Evolutionary conservation across 2,888 invertebrate species (phyloP), one percentile per base, ranked within the genome.

Genomic region (Pandemis cinnamomeana): DNA sequence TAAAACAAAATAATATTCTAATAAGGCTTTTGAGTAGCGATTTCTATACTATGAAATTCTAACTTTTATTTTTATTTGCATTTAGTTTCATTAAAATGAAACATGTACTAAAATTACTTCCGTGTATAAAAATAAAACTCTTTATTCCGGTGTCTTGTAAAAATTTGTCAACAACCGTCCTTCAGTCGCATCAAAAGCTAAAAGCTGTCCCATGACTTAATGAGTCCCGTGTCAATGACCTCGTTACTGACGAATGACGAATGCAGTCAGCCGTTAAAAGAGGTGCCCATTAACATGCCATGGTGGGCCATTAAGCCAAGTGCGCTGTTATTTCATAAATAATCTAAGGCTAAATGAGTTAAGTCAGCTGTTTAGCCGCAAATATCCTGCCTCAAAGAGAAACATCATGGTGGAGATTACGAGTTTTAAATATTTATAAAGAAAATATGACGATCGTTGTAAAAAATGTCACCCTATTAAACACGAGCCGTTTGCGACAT

Each of bases 201-300:
- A 55, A 55, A 53, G 8, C 66, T 61, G 61, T 66, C 66, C 66
- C 48, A 67, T 67, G 15, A 71, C 53, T 74, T 74, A 74, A 74
- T 70, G 74, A 74, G 70, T 83, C 76, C 75, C 75, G 83, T 82
- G 91, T 88, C 91, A 87, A 86, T 86, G 91, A 84, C 91, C 92
- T 90, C 89, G 88, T 90, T 91, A 91, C 83, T 73, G 82, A 81
- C 83, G 82, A 86, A 89, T 90, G 91, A 92, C 90, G 88, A 87
- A 92, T 91, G 89, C 82, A 86, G 82, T 87, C 82, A 83, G 81
- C 86, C 84, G 87, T 89, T 91, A 89, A 91, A 89, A 91, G 87
- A 87, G 86, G 83, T 84, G 83, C 80, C 86, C 88, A 91, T 91
- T 91, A 90, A 85, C 85, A 83, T 82, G 80, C 83, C 81, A 77